Percentiles rank a stretch among this genome's conserved stretches.
phyloP scores from a whole-genome alignment of 2,888 invertebrate genomes.

The Agriopis aurantiaria region DNA sequence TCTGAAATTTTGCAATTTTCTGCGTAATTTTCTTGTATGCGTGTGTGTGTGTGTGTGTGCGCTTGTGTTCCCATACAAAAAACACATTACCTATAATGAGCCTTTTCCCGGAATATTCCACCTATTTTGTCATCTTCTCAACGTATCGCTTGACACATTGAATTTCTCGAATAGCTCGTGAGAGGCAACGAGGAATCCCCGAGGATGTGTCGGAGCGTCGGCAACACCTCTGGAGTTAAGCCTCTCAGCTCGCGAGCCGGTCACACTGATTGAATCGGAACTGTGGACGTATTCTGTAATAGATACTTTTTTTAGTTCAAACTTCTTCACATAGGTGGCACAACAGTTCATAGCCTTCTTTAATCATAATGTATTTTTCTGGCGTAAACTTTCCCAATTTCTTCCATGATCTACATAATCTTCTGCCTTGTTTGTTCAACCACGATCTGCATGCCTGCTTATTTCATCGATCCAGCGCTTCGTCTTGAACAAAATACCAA shows the following conservation, averaged over 20 bases:
- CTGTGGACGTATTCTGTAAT: slow-evolving; percentile 39
- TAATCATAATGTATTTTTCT: background rate
- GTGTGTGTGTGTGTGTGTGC: background rate
- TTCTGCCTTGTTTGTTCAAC: background rate
- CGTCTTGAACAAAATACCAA: no score
- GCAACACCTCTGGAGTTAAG: slow-evolving; percentile 67
- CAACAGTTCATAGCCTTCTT: background rate
- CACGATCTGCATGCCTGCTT: background rate
- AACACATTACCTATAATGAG: slow-evolving; percentile 28
- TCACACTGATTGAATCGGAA: slow-evolving; percentile 64
- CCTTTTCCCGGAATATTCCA: slow-evolving; percentile 42
- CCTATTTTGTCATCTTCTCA: slow-evolving; percentile 46
- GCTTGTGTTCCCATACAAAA: background rate
- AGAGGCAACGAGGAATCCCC: slow-evolving; percentile 66
- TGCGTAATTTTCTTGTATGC: no score
- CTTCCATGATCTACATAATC: background rate
- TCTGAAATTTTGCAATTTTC: no score
- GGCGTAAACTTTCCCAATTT: background rate
- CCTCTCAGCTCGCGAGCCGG: slow-evolving; percentile 61
- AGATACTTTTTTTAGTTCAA: background rate
- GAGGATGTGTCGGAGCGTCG: slow-evolving; percentile 68
- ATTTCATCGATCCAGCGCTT: background rate
- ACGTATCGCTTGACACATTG: slow-evolving; percentile 64
- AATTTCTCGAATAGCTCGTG: slow-evolving; percentile 69
- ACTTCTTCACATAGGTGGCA: background rate